A percentile compares a stretch with the other conserved stretches of the same genome.
These are phyloP conservation scores for Scaeva pyrastri DNA, from an alignment of 2,888 invertebrate genomes.

Conservation along the genomic window DNA sequence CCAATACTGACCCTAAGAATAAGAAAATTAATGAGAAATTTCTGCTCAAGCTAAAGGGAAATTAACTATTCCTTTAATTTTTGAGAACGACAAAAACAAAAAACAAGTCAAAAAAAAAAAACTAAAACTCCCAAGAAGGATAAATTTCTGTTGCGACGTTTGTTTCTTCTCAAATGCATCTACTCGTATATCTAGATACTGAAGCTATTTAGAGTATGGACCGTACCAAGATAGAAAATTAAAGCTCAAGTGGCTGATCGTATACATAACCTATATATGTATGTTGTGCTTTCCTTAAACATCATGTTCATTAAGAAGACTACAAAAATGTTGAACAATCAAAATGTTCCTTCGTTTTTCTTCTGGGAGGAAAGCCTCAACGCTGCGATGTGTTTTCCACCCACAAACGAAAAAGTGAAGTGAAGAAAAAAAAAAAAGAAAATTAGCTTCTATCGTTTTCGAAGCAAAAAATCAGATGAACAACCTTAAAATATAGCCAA, in stretches of 20 bases:
- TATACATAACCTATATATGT: slow-evolving; percentile 10
- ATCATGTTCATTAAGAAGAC: slow-evolving; percentile 39
- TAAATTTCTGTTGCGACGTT: slow-evolving; percentile 1
- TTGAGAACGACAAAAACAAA: slow-evolving; percentile 26
- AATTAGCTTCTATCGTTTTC: slow-evolving; percentile 23
- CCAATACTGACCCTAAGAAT: slow-evolving; percentile 1
- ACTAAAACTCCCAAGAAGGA: neutral
- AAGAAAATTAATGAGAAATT: slow-evolving; percentile 20
- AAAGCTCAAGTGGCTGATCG: slow-evolving; percentile 23
- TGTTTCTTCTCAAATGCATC: neutral
- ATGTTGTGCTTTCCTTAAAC: no score
- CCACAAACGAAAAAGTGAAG: no score
- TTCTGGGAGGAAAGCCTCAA: neutral
- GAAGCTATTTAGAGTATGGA: neutral
- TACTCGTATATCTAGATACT: neutral
- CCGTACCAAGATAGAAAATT: neutral
- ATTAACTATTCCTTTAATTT: slow-evolving; percentile 53
- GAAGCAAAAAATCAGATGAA: slow-evolving; percentile 24
- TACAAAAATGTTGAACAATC: slow-evolving; percentile 25
- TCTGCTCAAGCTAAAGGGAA: slow-evolving; percentile 26
- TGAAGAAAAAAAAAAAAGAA: slow-evolving; percentile 10
- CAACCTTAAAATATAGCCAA: slow-evolving; percentile 1
- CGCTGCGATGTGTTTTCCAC: neutral
- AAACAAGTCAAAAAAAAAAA: neutral
- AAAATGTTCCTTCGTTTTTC: slow-evolving; percentile 7